phyloP scores from a whole-genome alignment of 2,113 vertebrate species.

The Semnornis frantzii region DNA sequence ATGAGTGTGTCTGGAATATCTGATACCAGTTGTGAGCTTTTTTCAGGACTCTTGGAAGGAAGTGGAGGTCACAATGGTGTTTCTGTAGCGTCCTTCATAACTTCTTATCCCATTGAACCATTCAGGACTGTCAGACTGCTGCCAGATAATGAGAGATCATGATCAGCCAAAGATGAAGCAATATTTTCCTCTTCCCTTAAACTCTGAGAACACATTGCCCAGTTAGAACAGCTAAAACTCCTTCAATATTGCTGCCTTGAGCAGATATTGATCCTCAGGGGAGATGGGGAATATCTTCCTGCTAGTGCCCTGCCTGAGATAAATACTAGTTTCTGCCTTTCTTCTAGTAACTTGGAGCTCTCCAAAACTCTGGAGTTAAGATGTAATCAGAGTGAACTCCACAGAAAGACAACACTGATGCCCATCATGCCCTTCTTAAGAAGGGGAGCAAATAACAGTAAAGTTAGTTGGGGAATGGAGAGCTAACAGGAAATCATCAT shows the following conservation, averaged over 20 bases:
- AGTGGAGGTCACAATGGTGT: background rate
- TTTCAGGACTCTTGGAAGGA: background rate
- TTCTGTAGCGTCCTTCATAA: background rate
- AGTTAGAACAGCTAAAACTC: background rate
- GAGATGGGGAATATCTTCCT: background rate
- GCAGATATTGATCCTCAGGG: background rate
- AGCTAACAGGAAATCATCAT: too few relatives aligned
- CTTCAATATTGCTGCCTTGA: background rate
- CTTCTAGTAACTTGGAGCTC: background rate
- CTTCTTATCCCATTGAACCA: background rate
- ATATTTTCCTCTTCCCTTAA: background rate
- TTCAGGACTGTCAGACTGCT: background rate
- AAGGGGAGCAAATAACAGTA: background rate
- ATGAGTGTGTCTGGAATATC: background rate
- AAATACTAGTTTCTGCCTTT: background rate
- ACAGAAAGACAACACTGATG: accelerated
- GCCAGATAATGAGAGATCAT: background rate
- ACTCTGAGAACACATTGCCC: background rate
- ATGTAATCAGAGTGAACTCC: background rate
- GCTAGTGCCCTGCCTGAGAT: background rate
- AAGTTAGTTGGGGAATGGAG: background rate
- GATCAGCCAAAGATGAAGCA: background rate
- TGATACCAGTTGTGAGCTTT: background rate
- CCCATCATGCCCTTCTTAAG: background rate
- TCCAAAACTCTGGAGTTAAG: background rate